These are phyloP conservation scores for Monopterus albus DNA, from an alignment of 2,113 vertebrate genomes.

Conservation along the genomic window DNA sequence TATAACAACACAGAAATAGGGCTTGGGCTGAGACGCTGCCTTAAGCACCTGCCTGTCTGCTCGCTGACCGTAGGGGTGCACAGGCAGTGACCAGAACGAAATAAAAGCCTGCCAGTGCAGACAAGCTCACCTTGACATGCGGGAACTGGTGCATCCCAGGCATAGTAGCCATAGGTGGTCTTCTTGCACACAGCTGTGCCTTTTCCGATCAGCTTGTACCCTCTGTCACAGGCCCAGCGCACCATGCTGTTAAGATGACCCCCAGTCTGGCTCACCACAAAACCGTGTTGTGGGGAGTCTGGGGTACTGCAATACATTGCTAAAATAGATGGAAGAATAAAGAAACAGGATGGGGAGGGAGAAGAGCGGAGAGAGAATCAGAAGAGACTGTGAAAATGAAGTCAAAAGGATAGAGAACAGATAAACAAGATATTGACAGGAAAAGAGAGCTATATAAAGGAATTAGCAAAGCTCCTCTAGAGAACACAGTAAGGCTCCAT, in stretches of 20 bases:
- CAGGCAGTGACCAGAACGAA: constrained; percentile 63
- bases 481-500: constrained; percentile 34
- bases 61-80: constrained; percentile 24
- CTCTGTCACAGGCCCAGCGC: constrained; percentile 96
- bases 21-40: constrained; percentile 41
- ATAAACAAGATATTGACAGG: constrained; percentile 4
- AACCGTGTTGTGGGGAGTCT: constrained; percentile 94
- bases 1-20: constrained; percentile 45
- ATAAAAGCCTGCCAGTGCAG: constrained; percentile 41
- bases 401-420: neutral
- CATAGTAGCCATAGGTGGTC: constrained; percentile 87
- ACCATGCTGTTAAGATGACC: constrained; percentile 95
- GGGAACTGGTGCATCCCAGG: constrained; percentile 92
- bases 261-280: constrained; percentile 95
- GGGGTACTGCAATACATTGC: constrained; percentile 97
- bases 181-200: constrained; percentile 90
- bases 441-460: constrained; percentile 15
- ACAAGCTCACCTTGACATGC: constrained; percentile 92
- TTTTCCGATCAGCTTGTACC: constrained; percentile 93
- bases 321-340: constrained; percentile 60
- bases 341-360: constrained; percentile 2
- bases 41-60: constrained; percentile 32
- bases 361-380: neutral
- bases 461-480: constrained; percentile 31
- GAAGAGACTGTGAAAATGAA: constrained; percentile 20